Evolutionary conservation across 2,797 vertebrate species (phyloP).

Genomic region (Cirrhinus mrigala): DNA sequence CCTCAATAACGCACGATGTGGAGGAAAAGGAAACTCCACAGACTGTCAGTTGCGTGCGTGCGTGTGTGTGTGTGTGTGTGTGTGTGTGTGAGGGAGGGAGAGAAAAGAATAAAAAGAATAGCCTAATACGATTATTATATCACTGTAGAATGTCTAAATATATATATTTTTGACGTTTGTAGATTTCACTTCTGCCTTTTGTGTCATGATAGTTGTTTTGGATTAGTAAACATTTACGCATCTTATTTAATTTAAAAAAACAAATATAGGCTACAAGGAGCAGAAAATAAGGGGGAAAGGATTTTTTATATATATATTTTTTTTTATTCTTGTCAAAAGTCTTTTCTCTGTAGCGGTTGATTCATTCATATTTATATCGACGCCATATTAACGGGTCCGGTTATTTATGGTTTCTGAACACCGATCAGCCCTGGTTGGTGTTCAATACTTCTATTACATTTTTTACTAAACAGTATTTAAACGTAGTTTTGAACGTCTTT

Average conservation of each 20-base stretch:
- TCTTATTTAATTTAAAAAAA: neutral
- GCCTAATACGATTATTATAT: neutral
- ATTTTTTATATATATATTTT: too few relatives aligned
- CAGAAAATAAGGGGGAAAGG: neutral
- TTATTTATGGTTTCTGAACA: neutral
- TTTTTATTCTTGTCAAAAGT: neutral
- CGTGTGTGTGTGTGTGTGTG: neutral
- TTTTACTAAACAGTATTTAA: neutral
- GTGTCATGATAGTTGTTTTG: neutral
- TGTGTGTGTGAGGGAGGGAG: neutral
- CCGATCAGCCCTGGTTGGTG: neutral
- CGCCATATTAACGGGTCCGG: neutral
- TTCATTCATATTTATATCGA: neutral
- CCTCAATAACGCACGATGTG: neutral
- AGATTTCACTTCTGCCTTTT: neutral
- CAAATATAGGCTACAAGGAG: neutral
- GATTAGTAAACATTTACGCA: neutral
- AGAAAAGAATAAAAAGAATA: neutral
- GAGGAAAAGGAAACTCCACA: neutral
- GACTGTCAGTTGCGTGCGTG: neutral
- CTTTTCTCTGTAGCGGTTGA: neutral
- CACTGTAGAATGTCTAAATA: neutral
- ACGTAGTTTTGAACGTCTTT: neutral
- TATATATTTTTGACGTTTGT: neutral
- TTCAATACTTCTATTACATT: neutral